Percentiles rank a stretch among this genome's conserved stretches.
phyloP scores from a whole-genome alignment of 2,797 vertebrate genomes.

The Artibeus lituratus region DNA sequence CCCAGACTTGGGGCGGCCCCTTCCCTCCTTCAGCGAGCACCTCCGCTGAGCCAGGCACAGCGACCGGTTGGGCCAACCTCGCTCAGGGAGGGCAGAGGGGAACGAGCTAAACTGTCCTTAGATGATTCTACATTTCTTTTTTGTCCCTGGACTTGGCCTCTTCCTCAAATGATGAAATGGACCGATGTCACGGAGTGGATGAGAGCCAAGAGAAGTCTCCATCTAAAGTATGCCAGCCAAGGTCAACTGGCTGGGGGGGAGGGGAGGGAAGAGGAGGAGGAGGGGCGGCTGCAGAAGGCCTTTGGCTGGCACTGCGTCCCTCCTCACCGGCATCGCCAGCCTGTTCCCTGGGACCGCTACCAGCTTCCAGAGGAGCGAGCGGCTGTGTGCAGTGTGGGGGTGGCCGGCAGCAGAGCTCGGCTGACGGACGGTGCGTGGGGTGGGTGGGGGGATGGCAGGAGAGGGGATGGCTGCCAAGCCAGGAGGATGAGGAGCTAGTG shows the following conservation, averaged over 20 bases:
- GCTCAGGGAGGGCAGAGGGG: background rate
- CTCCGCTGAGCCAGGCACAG: rapidly evolving
- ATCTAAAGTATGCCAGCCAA: background rate
- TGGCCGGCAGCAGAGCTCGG: background rate
- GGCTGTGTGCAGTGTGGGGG: background rate
- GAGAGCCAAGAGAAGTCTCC: background rate
- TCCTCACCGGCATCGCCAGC: background rate
- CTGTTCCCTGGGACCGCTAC: background rate
- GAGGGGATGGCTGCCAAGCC: background rate
- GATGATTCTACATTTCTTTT: background rate
- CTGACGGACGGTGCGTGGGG: slow-evolving; percentile 23
- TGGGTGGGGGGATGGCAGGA: background rate
- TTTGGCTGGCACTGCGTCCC: rapidly evolving
- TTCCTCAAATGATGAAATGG: background rate
- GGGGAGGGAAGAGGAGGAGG: background rate
- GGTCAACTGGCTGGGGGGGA: background rate
- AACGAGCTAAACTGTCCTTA: background rate
- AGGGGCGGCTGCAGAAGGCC: background rate
- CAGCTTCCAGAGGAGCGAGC: background rate
- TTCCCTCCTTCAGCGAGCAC: background rate
- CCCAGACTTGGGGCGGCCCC: background rate
- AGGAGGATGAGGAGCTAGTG: background rate
- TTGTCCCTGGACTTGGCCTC: background rate
- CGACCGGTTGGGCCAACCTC: rapidly evolving
- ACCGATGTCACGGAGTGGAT: background rate